Percentiles rank a stretch among this genome's conserved stretches.
phyloP scores from a whole-genome alignment of 2,797 vertebrate genomes.

The Limnodromus scolopaceus region DNA sequence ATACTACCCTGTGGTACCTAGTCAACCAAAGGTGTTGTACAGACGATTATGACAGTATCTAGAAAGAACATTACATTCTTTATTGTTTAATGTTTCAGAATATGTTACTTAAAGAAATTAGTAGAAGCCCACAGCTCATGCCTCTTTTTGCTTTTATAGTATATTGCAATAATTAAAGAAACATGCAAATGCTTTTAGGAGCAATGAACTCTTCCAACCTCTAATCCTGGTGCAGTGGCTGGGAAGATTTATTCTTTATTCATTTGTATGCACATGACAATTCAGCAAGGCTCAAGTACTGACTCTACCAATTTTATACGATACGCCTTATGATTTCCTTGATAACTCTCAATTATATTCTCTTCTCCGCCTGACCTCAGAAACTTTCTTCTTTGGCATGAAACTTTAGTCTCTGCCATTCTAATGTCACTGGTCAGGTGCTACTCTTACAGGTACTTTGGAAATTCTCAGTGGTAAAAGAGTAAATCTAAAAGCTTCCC shows the following conservation, averaged over 20 bases:
- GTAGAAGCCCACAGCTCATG: not conserved
- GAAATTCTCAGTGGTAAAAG: not conserved
- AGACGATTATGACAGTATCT: not conserved
- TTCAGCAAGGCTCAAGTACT: slow-evolving; percentile 26
- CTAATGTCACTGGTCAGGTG: not conserved
- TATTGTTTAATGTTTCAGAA: not conserved
- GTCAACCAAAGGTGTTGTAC: not conserved
- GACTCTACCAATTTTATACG: slow-evolving; percentile 26
- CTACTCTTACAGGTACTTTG: not conserved
- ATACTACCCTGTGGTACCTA: not conserved
- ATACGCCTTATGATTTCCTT: slow-evolving; percentile 54
- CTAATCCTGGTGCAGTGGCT: not conserved
- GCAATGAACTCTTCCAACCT: not conserved
- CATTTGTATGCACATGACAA: slow-evolving; percentile 48
- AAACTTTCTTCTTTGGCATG: not conserved
- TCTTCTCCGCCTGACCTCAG: slow-evolving; percentile 32
- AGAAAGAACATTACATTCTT: not conserved
- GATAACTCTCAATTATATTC: slow-evolving; percentile 43
- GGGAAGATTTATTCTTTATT: slow-evolving; percentile 10
- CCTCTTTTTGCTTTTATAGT: not conserved
- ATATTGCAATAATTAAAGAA: not conserved
- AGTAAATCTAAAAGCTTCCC: not conserved
- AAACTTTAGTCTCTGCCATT: not conserved
- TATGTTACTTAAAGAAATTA: not conserved
- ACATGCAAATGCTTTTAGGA: not conserved